Evolutionary conservation across 2,888 invertebrate genomes (phyloP), one percentile per base, ranked within the genome.

Genomic region (Torymus auratus): DNA sequence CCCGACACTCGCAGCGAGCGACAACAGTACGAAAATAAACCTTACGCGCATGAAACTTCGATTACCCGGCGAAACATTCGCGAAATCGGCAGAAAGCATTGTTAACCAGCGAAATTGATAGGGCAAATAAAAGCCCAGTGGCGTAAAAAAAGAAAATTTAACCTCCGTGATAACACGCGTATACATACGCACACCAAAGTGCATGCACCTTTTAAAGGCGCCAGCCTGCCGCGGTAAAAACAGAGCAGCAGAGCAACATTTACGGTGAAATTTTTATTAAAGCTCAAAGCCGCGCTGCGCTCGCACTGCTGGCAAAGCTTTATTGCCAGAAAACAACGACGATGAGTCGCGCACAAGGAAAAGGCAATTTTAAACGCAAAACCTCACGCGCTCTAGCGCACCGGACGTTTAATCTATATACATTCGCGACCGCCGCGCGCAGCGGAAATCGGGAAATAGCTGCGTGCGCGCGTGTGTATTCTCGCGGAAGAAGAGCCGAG

Each of bases 231-330:
- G 41, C 41, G 23, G 20, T n/a, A 15, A 41, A 10, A 12, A 41
- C 12, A 67, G 60, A 17, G 15, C 41, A 56, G 28, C 13, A 58
- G 17, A 17, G 11, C 28, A 15, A 53, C 56, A 58, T 58, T 69
- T 15, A 69, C 56, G 52, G 52, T 12, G 14, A 75, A 23, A 64
- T 70, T 77, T 71, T 78, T 67, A 65, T 71, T 71, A 71, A 71
- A 71, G 52, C 58, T 64, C 50, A 50, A 55, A 69, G 76, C 61
- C n/a, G 10, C 23, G 5, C 10, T 7, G 23, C 14, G 55, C 11
- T 28, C 55, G 28, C 52, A 50, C 15, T 11, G 23, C 41, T n/a
- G 23, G 10, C 10, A 13, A 15, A 62, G 58, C 52, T 71, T 78
- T 65, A 70, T 71, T 56, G 28, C 58, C 14, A n/a, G 55, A 67